Base-by-base conservation (phyloP, 1,140 invertebrate genomes). In the Tetragonula clypearis region DNA sequence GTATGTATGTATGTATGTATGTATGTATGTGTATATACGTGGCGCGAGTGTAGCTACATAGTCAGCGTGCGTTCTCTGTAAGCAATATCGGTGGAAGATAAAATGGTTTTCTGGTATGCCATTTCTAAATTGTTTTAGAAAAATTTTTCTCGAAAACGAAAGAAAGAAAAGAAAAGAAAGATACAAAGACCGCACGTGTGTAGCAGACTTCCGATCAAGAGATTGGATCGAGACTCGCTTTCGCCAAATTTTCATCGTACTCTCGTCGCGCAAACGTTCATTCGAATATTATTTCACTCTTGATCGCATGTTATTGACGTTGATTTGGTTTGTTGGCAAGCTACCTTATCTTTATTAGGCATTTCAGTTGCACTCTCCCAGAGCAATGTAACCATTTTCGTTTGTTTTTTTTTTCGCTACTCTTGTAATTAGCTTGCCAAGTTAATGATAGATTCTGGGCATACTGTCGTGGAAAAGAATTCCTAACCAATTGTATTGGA, bases 81-180 rank as follows among this genome's bases (percentile, higher is more conserved):
- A 72, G 75, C 79, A 82, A 89, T 88, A 30, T 30, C 78, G 80
- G 58, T 76, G 68, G 35, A 62, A 73, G 73, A 82, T 76, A 62
- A 74, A 72, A 56, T 26, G 55, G 80, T 30, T 86, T 85, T 86
- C 55, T 65, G 85, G 86, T 83, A 89, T 84, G 87, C 75, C 81
- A 26, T 74, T 80, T 75, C 79, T 41, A 90, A 91, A 91, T 91
- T 91, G 79, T 56, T 74, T 72, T 89, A 78, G 73, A 89, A 89
- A 90, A 74, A 73, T 30, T 30, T 30, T 30, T 30, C 30, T 1
- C 30, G 30, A 30, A 30, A 30, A 30, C n/a, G n/a, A 30, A 1
- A 1, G 30, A 30, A 30, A 30, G 30, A 30, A 30, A 30, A 30
- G n/a, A 30, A 30, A 30, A 30, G 1, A 30, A 30, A 30, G 30